phyloP scores from a whole-genome alignment of 1,140 invertebrate species.

The Pachyrhynchus sulphureomaculatus region DNA sequence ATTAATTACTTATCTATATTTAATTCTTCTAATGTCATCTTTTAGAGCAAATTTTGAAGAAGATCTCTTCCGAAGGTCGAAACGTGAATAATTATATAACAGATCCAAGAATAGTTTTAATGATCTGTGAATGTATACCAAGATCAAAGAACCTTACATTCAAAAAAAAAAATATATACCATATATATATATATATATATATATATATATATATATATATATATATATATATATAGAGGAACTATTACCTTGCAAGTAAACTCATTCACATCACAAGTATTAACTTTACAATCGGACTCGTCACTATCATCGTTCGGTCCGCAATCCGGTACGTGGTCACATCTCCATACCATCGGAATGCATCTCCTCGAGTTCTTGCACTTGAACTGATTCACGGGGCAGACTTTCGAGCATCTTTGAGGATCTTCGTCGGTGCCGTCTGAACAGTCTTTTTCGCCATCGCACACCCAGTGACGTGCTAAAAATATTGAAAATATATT shows the following conservation, averaged over 20 bases:
- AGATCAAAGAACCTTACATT: no score
- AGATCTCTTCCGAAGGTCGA: no score
- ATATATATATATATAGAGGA: no score
- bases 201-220: no score
- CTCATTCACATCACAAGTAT: slow-evolving; percentile 61
- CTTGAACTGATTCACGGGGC: slow-evolving; percentile 57
- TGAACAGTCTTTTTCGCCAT: slow-evolving; percentile 64
- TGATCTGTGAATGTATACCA: no score
- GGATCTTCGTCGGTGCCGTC: slow-evolving; percentile 66
- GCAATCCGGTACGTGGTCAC: slow-evolving; percentile 69
- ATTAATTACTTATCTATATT: no score
- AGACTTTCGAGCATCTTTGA: slow-evolving; percentile 57
- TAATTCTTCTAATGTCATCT: no score
- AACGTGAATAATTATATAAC: no score
- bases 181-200: no score
- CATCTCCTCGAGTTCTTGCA: slow-evolving; percentile 63
- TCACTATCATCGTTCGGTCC: slow-evolving; percentile 60
- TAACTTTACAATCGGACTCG: slow-evolving; percentile 54
- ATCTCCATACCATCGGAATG: slow-evolving; percentile 71
- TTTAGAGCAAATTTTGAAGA: no score
- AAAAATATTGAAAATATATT: not conserved
- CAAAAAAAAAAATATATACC: no score
- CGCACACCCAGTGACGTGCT: slow-evolving; percentile 65
- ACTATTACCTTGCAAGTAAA: slow-evolving; percentile 63
- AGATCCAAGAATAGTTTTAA: no score